A percentile compares a stretch with the other conserved stretches of the same genome.
Evolutionary conservation across 2,888 invertebrate genomes (phyloP).

Genomic region (Drosophila mimica): DNA sequence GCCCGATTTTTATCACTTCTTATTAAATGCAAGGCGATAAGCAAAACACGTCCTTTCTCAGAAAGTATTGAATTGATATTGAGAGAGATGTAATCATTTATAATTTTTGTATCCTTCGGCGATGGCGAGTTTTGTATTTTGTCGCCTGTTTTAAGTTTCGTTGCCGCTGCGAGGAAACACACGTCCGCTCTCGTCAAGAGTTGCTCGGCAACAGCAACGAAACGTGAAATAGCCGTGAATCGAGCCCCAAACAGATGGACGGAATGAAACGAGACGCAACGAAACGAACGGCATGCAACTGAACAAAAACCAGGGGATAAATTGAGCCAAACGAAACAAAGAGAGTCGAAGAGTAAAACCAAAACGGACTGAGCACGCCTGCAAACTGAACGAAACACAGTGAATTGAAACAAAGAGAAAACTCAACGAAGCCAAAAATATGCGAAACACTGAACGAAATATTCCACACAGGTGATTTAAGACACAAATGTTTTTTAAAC

Average conservation of each 20-base stretch:
- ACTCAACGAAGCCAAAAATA: neutral
- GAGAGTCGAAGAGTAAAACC: slow-evolving; percentile 35
- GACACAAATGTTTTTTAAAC: neutral
- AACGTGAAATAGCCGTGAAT: slow-evolving; percentile 14
- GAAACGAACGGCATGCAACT: slow-evolving; percentile 5
- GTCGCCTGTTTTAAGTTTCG: slow-evolving; percentile 42
- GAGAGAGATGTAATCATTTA: slow-evolving; percentile 16
- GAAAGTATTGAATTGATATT: slow-evolving; percentile 29
- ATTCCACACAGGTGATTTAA: slow-evolving; percentile 11
- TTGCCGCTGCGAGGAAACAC: slow-evolving; percentile 40
- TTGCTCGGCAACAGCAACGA: slow-evolving; percentile 63
- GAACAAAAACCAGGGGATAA: slow-evolving; percentile 12
- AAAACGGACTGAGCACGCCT: neutral
- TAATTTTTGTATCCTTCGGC: slow-evolving; percentile 24
- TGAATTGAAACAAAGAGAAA: slow-evolving; percentile 40
- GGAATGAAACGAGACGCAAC: slow-evolving; percentile 27
- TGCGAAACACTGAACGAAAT: slow-evolving; percentile 17
- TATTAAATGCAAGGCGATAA: slow-evolving; percentile 6
- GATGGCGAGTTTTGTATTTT: slow-evolving; percentile 34
- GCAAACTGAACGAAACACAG: slow-evolving; percentile 14
- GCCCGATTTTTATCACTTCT: slow-evolving; percentile 16
- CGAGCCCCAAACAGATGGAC: slow-evolving; percentile 11
- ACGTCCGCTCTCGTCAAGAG: slow-evolving; percentile 57
- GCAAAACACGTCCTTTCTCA: slow-evolving; percentile 6
- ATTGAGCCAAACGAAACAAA: slow-evolving; percentile 23